Evolutionary conservation across 2,113 vertebrate genomes (phyloP).

Genomic region (Rana temporaria): DNA sequence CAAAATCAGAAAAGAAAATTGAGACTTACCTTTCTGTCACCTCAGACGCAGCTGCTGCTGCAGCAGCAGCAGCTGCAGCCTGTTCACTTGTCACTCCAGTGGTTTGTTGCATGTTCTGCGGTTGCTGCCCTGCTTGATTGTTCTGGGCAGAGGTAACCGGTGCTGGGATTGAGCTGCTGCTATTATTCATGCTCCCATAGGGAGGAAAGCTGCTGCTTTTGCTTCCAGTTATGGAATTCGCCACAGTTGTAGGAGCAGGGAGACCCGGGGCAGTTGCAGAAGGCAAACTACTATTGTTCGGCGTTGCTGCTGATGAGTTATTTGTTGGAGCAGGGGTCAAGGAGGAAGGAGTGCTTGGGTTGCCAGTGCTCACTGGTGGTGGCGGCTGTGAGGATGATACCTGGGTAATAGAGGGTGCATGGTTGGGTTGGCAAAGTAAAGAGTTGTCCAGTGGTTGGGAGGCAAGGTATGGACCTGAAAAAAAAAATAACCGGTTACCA

Average conservation of each 20-base stretch:
- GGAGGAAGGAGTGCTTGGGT: constrained; percentile 74
- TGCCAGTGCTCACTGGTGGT: constrained; percentile 68
- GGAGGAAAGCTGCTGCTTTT: constrained; percentile 88
- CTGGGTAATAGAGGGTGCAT: constrained; percentile 77
- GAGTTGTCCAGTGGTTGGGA: constrained; percentile 91
- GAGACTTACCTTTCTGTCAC: constrained; percentile 89
- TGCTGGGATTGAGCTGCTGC: constrained; percentile 70
- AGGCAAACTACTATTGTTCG: constrained; percentile 76
- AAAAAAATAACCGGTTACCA: neutral
- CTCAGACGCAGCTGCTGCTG: constrained; percentile 81
- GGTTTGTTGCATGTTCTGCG: constrained; percentile 71
- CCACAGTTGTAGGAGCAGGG: constrained; percentile 72
- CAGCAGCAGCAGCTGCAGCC: constrained; percentile 65
- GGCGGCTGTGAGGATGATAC: constrained; percentile 77
- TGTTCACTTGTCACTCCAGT: constrained; percentile 79
- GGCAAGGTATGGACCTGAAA: constrained; percentile 93
- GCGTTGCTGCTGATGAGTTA: constrained; percentile 70
- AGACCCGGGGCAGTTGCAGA: constrained; percentile 78
- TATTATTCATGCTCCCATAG: constrained; percentile 80
- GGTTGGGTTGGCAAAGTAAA: constrained; percentile 87
- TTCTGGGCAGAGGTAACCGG: constrained; percentile 79
- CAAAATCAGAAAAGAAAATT: neutral
- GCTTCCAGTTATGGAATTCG: constrained; percentile 74
- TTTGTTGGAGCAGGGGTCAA: constrained; percentile 68
- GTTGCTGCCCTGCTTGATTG: constrained; percentile 81